phyloP scores from a whole-genome alignment of 2,797 vertebrate genomes.

The Scolopax rusticola region DNA sequence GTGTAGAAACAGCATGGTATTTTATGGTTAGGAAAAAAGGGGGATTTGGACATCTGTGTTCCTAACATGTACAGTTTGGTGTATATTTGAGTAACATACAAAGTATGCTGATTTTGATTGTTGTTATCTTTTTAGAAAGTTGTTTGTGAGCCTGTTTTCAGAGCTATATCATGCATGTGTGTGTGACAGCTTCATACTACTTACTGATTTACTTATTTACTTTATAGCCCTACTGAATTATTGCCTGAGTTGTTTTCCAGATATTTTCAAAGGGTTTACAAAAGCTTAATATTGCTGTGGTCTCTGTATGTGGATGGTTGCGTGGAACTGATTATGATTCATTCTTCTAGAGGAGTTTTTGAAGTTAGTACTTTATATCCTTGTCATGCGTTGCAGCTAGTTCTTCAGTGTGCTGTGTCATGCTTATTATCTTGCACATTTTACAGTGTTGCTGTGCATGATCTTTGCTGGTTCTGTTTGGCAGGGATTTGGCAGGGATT shows the following conservation, averaged over 20 bases:
- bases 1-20: background rate
- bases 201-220: background rate
- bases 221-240: background rate
- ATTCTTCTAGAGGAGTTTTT: background rate
- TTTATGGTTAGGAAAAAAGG: background rate
- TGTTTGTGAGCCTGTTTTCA: background rate
- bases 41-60: background rate
- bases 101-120: background rate
- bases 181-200: background rate
- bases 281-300: background rate
- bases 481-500: background rate
- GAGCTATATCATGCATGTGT: background rate
- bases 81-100: background rate
- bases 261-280: background rate
- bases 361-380: background rate
- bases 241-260: background rate
- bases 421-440: background rate
- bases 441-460: background rate
- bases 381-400: background rate
- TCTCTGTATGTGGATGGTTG: background rate
- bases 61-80: fast-evolving
- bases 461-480: background rate
- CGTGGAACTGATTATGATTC: background rate
- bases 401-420: background rate
- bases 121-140: background rate